phyloP scores from a whole-genome alignment of 1,140 invertebrate species.

The Macrosteles quadrilineatus region DNA sequence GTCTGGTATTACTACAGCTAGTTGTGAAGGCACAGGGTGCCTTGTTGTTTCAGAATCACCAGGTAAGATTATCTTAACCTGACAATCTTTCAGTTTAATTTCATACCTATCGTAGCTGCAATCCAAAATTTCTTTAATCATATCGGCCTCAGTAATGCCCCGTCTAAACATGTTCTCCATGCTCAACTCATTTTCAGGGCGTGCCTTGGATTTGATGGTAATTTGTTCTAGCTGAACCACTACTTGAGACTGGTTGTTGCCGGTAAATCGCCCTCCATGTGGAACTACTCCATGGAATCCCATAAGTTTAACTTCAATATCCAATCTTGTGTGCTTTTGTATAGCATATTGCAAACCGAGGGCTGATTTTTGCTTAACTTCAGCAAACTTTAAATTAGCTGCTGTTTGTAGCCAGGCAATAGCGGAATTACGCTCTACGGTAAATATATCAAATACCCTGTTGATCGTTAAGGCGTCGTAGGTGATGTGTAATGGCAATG shows the following conservation, averaged over 20 bases:
- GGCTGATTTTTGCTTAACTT: constrained; percentile 89
- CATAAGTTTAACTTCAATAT: constrained; percentile 83
- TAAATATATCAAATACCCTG: constrained; percentile 78
- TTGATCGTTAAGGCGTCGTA: constrained; percentile 92
- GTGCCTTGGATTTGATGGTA: constrained; percentile 61
- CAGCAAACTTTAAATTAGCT: constrained; percentile 78
- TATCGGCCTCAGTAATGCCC: constrained; percentile 63
- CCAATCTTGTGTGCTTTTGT: constrained; percentile 80
- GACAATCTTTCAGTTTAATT: constrained; percentile 78
- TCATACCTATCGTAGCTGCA: constrained; percentile 88
- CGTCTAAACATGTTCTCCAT: constrained; percentile 58
- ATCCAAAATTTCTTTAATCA: constrained; percentile 68
- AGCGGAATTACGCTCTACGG: constrained; percentile 72
- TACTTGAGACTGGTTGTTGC: constrained; percentile 62
- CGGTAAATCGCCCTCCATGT: constrained; percentile 74
- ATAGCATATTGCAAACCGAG: constrained; percentile 90
- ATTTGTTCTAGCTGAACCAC: constrained; percentile 85
- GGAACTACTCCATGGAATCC: constrained; percentile 89
- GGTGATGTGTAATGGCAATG: constrained; percentile 78
- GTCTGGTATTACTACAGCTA: too few species aligned
- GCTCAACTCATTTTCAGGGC: constrained; percentile 49
- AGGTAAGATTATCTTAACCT: constrained; percentile 65
- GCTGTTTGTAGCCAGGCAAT: constrained; percentile 81
- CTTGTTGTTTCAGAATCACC: constrained; percentile 80
- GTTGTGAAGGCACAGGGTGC: neutral